Evolutionary conservation across 2,797 vertebrate genomes (phyloP).

Genomic region (Iguana delicatissima): DNA sequence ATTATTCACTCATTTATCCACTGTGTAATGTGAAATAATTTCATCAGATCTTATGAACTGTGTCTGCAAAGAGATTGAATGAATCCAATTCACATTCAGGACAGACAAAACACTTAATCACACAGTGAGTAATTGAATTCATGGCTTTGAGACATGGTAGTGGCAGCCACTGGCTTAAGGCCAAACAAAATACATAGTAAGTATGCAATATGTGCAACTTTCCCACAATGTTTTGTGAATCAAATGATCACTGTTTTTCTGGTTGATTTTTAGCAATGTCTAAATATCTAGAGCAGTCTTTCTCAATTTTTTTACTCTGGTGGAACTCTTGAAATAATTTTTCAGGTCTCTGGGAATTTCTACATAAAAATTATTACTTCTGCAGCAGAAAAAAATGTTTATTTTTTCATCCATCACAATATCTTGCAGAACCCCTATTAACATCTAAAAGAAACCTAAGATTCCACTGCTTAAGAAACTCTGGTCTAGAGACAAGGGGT

Average conservation of each 20-base stretch:
- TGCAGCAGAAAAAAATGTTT: not conserved
- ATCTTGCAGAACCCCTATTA: not conserved
- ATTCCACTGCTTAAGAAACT: too few relatives aligned
- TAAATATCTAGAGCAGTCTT: not conserved
- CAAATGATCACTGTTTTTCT: not conserved
- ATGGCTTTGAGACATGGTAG: not conserved
- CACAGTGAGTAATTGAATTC: not conserved
- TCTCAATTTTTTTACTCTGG: too few relatives aligned
- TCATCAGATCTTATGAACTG: not conserved
- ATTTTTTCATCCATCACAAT: too few relatives aligned
- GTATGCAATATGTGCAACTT: not conserved
- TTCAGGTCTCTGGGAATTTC: too few relatives aligned
- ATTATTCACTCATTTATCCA: not conserved
- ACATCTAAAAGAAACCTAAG: too few relatives aligned
- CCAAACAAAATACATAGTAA: not conserved
- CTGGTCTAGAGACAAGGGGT: not conserved
- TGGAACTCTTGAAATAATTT: too few relatives aligned
- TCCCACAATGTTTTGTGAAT: not conserved
- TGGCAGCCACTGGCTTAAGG: not conserved
- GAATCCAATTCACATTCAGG: not conserved
- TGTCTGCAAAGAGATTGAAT: not conserved
- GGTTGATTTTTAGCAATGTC: not conserved
- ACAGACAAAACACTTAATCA: not conserved
- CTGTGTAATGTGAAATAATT: slow-evolving; percentile 1
- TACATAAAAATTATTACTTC: too few relatives aligned